A percentile compares a stretch with the other conserved stretches of the same genome.
Evolutionary conservation across 2,113 vertebrate species (phyloP).

Genomic region (Psittacara wagleri): DNA sequence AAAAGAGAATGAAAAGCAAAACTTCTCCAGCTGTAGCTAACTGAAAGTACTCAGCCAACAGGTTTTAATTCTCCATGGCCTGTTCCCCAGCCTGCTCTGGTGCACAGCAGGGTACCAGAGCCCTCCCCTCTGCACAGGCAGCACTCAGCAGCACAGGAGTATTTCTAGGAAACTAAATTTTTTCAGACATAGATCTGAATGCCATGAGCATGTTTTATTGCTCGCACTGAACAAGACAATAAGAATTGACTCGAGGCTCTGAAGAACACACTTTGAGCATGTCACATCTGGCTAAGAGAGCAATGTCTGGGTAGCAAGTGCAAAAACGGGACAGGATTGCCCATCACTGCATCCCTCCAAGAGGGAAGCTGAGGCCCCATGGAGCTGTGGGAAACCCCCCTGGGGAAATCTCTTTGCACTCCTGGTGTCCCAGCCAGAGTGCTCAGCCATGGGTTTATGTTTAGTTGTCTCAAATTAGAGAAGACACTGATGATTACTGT

Average conservation of each 20-base stretch:
- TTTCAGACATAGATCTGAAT: background rate
- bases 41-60: background rate
- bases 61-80: fast-evolving
- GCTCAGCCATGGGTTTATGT: background rate
- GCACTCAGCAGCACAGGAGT: fast-evolving
- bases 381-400: background rate
- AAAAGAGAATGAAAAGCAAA: background rate
- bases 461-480: background rate
- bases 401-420: background rate
- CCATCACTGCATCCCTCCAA: background rate
- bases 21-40: background rate
- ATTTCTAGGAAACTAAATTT: background rate
- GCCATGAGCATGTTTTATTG: background rate
- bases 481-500: background rate
- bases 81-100: background rate
- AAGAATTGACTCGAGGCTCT: background rate
- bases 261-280: background rate
- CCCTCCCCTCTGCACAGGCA: background rate
- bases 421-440: fast-evolving
- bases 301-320: background rate
- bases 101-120: fast-evolving
- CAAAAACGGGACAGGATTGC: background rate
- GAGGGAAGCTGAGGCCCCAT: background rate
- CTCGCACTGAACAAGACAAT: background rate
- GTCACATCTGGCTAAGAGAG: background rate